Evolutionary conservation across 2,113 vertebrate species (phyloP), one percentile per base, ranked within the genome.

Genomic region (Psilopsiagon aymara): DNA sequence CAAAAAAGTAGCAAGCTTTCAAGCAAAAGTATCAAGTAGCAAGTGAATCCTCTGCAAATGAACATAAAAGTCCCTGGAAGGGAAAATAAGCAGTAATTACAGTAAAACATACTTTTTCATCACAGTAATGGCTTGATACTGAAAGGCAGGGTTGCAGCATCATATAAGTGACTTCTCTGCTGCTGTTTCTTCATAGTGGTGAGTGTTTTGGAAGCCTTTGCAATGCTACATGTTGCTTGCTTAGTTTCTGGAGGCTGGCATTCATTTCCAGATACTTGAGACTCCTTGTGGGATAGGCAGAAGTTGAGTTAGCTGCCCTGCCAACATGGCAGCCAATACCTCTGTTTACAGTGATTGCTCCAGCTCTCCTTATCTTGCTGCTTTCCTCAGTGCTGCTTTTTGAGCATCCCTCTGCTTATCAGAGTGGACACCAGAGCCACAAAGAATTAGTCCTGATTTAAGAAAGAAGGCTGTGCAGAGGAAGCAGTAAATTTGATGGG

Each of bases 31-130:
- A 91, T 51, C 73, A 67, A 51, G 80, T 82, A 84, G 52, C 88
- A 66, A 88, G 55, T 75, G 81, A 87, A 52, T 57, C 84, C 35
- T 39, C 74, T 66, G 39, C 49, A 92, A 84, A 89, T 14, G 74
- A 89, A 35, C 59, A 46, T 46, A 62, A 12, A 75, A 78, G 55
- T 92, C 49, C 35, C 39, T 43, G 90, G 75, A 85, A 90, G 47
- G 83, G 43, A 94, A 95, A 96, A 95, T 68, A 88, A 90, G 80
- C 69, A 87, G 66, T 86, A 94, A 95, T 89, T 92, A 73, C 17
- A 15, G 25, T 81, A 88, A 88, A 93, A 63, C 43, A 46, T 53
- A 74, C 37, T 80, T 93, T 95, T 90, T 90, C 85, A 67, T 94
- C 55, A 59, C 68, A 52, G 41, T 86, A 77, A 83, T 88, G 53